Conservation (phyloP, 2,113 vertebrate genomes). For the Anarhynchus alexandrinus region DNA sequence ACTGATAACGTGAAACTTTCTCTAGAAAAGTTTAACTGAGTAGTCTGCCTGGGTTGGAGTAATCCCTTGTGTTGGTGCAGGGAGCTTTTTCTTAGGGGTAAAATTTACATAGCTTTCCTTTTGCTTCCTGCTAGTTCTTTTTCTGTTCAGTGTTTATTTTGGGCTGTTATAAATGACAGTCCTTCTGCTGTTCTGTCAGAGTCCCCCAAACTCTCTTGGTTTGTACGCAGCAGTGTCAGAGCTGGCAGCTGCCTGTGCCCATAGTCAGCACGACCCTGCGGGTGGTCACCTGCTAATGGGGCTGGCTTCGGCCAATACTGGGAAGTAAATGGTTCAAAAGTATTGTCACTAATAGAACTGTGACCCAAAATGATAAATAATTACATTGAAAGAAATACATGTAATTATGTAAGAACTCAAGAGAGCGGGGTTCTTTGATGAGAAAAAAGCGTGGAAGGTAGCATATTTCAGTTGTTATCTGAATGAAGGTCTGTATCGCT, state of each 20-base stretch:
- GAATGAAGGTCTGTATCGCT: neutral
- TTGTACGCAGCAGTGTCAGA: neutral
- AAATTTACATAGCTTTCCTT: neutral
- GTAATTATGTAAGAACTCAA: neutral
- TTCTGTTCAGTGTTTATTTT: neutral
- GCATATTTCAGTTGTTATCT: neutral
- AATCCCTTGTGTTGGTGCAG: neutral
- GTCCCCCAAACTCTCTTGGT: neutral
- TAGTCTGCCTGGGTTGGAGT: neutral
- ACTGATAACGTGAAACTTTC: neutral
- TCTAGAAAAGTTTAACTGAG: neutral
- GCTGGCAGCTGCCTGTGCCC: neutral
- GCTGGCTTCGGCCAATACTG: neutral
- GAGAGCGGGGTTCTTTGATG: neutral
- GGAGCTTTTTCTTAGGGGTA: neutral
- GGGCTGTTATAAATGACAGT: neutral
- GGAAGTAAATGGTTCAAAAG: neutral
- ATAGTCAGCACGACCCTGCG: accelerated
- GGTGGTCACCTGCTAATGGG: neutral
- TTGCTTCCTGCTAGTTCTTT: neutral
- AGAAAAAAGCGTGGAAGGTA: neutral
- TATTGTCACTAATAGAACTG: neutral
- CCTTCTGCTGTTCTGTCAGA: neutral
- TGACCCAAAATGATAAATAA: neutral
- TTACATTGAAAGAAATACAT: neutral